Evolutionary conservation across 2,797 vertebrate species (phyloP), one percentile per base, ranked within the genome.

Genomic region (Acanthurus lineatus): DNA sequence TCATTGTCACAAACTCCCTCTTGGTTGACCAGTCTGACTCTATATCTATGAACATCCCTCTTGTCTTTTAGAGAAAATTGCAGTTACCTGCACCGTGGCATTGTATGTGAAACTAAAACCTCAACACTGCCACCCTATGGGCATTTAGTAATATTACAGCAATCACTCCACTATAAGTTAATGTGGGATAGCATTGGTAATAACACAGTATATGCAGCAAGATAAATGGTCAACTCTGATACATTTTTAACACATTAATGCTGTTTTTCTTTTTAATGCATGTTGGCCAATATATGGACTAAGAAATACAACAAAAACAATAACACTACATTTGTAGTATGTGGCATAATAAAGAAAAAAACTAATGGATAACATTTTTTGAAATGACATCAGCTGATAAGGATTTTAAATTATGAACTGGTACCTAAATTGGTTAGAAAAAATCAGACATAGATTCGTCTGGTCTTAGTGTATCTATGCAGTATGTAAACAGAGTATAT

Each of bases 71-170:
- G 14, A 20, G 9, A 74, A 62, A 69, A 74, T 28, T 38, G 9
- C 6, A 11, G 15, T 9, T 40, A 65, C 40, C 28, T 19, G n/a
- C 9, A 42, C 8, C 3, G 3, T 42, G 20, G 6, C 4, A 12
- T 32, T 45, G 5, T 28, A 38, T 62, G 10, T 70, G 9, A 69
- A 56, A 14, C 40, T 57, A 76, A 20, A 73, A 73, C 62, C 80
- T 86, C 68, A 84, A 54, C 63, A 76, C 70, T 85, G 88, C 90
- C 91, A 68, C 74, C 91, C 85, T 17, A 73, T 93, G 92, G 83
- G 19, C 20, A 14, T 57, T 85, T 69, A 44, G 14, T 62, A 45
- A 28, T 42, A 87, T 75, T 79, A 67, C 84, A 87, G 2, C 52
- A 79, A 63, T 11, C 17, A 11, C 40, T 62, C 2, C 12, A 15